Conservation (phyloP, 1,140 invertebrate species). For the Solen grandis region DNA sequence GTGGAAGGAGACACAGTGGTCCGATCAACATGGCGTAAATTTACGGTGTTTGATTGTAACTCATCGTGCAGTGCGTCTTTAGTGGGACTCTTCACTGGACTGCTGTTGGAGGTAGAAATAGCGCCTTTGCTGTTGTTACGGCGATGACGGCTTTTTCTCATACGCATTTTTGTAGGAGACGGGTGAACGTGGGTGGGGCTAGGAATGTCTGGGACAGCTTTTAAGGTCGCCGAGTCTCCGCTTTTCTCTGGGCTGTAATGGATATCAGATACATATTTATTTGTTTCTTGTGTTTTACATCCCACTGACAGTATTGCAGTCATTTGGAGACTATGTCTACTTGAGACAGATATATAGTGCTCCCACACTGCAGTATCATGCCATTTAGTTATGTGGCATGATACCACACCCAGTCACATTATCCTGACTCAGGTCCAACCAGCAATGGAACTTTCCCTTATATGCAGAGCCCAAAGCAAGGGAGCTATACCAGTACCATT, state of each 20-base stretch:
- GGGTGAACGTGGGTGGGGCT: constrained; percentile 75
- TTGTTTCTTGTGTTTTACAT: too few relatives aligned
- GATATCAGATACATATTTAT: not conserved
- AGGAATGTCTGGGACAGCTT: constrained; percentile 64
- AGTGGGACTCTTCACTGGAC: constrained; percentile 69
- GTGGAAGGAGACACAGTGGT: constrained; percentile 61
- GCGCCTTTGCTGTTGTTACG: constrained; percentile 77
- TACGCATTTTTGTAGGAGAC: constrained; percentile 76
- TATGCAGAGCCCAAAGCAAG: too few relatives aligned
- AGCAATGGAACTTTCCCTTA: too few relatives aligned
- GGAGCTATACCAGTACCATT: too few relatives aligned
- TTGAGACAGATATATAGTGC: too few relatives aligned
- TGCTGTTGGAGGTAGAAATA: constrained; percentile 65
- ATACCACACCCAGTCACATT: too few relatives aligned
- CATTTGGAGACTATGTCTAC: too few relatives aligned
- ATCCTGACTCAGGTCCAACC: too few relatives aligned
- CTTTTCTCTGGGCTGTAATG: constrained; percentile 66
- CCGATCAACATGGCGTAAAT: constrained; percentile 53
- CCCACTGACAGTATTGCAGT: too few relatives aligned
- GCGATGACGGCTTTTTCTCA: constrained; percentile 74
- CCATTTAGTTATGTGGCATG: too few relatives aligned
- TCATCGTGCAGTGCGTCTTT: constrained; percentile 67
- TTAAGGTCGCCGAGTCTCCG: constrained; percentile 60
- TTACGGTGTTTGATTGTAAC: constrained; percentile 57
- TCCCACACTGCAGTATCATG: too few relatives aligned